Percentiles rank a stretch among this genome's conserved stretches.
Conservation (phyloP, 1,140 invertebrate species). For the Apocrypta bakeri region DNA sequence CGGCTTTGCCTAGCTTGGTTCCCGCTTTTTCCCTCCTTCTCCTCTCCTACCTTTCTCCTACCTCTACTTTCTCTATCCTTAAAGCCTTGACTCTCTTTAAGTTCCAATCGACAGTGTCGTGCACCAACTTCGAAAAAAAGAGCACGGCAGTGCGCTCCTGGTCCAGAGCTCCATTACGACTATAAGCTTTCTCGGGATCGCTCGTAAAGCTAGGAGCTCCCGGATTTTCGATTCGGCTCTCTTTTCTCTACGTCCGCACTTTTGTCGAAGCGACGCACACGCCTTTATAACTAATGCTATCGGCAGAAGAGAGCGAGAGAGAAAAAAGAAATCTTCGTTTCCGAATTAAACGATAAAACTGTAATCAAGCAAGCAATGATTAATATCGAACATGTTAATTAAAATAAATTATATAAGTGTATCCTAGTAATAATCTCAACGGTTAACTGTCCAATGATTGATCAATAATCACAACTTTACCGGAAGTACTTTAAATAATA, state of each 20-base stretch:
- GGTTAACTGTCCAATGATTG: too few species aligned
- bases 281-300: not conserved
- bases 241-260: constrained; percentile 24
- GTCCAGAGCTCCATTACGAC: constrained; percentile 30
- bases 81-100: constrained; percentile 14
- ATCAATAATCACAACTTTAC: too few species aligned
- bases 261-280: constrained; percentile 38
- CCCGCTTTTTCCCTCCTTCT: not conserved
- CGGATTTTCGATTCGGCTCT: constrained; percentile 51
- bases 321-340: not conserved
- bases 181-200: constrained; percentile 55
- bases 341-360: not conserved
- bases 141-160: not conserved
- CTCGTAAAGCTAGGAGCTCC: constrained; percentile 55
- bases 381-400: too few species aligned
- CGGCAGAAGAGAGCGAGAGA: too few species aligned
- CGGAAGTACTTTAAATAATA: too few species aligned
- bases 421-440: too few species aligned
- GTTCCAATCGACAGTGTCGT: constrained; percentile 20
- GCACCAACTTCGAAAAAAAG: not conserved
- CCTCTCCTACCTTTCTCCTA: not conserved
- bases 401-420: too few species aligned
- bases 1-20: not conserved
- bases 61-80: not conserved
- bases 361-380: too few species aligned